These are phyloP conservation scores for Alviniconcha marisindica DNA, from an alignment of 1,140 invertebrate species.

Conservation along the genomic window DNA sequence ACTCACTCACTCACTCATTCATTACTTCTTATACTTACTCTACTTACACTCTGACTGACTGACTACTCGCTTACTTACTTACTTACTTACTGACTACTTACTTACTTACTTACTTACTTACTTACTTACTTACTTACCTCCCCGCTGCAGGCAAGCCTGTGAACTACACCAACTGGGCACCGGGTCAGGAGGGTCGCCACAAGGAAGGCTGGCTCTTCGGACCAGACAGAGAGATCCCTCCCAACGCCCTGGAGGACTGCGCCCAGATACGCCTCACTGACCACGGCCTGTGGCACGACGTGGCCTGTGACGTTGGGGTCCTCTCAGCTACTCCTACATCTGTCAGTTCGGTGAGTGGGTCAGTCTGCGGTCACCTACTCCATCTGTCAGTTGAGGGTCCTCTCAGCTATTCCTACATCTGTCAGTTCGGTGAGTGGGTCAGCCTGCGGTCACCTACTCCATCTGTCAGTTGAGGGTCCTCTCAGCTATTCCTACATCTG, in stretches of 20 bases:
- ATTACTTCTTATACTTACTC: too few relatives aligned
- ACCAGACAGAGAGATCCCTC: not conserved
- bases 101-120: not conserved
- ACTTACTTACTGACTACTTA: too few relatives aligned
- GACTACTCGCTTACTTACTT: too few relatives aligned
- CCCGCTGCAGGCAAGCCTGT: constrained; percentile 35
- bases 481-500: not conserved
- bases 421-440: not conserved
- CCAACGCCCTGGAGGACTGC: constrained; percentile 49
- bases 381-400: not conserved
- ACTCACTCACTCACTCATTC: not conserved
- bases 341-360: constrained; percentile 56
- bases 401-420: constrained; percentile 42
- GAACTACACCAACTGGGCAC: constrained; percentile 44
- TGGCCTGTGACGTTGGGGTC: constrained; percentile 36
- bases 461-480: not conserved
- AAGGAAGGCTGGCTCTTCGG: constrained; percentile 10
- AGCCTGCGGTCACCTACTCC: not conserved
- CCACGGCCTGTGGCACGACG: constrained; percentile 54
- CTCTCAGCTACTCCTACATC: constrained; percentile 49
- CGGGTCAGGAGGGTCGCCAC: constrained; percentile 44
- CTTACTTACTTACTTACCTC: not conserved
- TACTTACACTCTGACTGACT: too few relatives aligned
- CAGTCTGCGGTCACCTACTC: not conserved
- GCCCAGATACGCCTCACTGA: constrained; percentile 45